These are phyloP conservation scores for Thermophis baileyi DNA, from an alignment of 2,113 vertebrate genomes.

Conservation along the genomic window DNA sequence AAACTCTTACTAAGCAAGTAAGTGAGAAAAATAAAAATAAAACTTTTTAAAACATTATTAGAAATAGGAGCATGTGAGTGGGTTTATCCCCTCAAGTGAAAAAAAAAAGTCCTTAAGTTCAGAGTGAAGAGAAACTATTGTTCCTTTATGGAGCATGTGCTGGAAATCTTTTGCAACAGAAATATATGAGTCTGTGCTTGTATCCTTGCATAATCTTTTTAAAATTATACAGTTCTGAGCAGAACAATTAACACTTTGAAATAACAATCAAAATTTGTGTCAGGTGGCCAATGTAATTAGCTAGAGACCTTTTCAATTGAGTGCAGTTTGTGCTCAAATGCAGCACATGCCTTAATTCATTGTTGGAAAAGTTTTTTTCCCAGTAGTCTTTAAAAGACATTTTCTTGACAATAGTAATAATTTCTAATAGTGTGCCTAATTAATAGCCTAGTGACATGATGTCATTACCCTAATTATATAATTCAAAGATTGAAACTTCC, in stretches of 20 bases:
- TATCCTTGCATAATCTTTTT: background rate
- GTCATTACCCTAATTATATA: background rate
- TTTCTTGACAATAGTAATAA: background rate
- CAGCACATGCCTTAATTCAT: background rate
- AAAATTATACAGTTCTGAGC: background rate
- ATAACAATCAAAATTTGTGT: background rate
- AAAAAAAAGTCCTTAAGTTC: background rate
- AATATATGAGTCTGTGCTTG: background rate
- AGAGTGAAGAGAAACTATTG: background rate
- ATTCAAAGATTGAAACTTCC: background rate
- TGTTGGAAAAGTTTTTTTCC: background rate
- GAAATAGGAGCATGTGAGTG: background rate
- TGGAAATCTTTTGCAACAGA: background rate
- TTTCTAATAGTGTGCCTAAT: background rate
- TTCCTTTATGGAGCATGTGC: background rate
- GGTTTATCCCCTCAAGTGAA: background rate
- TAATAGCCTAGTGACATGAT: background rate
- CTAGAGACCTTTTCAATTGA: background rate
- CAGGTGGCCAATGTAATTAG: background rate
- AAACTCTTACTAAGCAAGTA: background rate
- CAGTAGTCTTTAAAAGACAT: constrained; percentile 6
- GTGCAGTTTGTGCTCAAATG: background rate
- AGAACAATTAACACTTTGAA: background rate
- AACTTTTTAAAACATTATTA: background rate
- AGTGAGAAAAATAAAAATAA: background rate